Base-by-base conservation (phyloP, 2,888 invertebrate species). In the Drosophila ezoana region DNA sequence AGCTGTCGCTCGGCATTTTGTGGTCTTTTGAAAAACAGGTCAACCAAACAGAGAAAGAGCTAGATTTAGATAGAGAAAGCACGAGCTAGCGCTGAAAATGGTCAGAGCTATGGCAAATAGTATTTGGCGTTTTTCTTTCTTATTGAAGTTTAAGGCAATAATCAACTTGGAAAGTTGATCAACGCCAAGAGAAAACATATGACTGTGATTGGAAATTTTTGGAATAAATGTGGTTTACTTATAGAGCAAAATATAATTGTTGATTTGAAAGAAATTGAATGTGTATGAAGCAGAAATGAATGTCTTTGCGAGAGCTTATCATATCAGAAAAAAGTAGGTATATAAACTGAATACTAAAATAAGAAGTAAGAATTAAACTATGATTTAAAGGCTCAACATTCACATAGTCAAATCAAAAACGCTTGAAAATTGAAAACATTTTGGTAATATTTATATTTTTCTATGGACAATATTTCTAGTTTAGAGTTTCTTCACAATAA, bases 1-100 rank as follows among this genome's bases (percentile, higher is more conserved):
- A 76, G 66, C 66, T 72, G 58, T 61, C 54, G 56, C 51, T 68
- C 28, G 37, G 56, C 54, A 66, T 40, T 65, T 79, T 74, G 66
- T 81, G 75, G 79, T 71, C 54, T 58, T 71, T 80, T 47, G 73
- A 57, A 33, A 80, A 81, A 72, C 81, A 69, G 87, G 76, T 85
- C 85, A 82, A 78, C 68, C 45, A 38, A 35, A 56, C 28, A 48
- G n/a, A 16, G 13, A 20, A 28, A 38, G 44, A 52, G 43, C 1
- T 14, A 18, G 23, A 28, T 5, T 14, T 13, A 11, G 33, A 44
- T 4, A 35, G 49, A 57, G n/a, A 59, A 23, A 33, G 20, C 41
- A 32, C 23, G 11, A 51, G n/a, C 16, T 43, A 47, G 14, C 44
- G 32, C 53, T 48, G 41, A 16, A 56, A 59, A 52, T 74, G 57